Conservation (phyloP, 2,113 vertebrate species). For the Arenaria interpres region DNA sequence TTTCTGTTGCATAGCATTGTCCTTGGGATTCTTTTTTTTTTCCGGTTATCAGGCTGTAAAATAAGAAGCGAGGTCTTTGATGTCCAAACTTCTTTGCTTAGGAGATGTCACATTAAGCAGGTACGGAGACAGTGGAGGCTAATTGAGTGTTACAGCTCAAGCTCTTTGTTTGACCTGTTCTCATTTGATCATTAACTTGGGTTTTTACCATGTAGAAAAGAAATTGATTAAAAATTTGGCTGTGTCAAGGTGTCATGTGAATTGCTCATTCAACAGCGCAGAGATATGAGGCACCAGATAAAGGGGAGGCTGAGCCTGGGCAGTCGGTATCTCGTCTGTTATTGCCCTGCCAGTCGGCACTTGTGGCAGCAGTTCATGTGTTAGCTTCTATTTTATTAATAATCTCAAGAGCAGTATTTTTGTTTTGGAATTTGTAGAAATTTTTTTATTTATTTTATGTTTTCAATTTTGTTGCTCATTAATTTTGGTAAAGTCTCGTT, state of each 20-base stretch:
- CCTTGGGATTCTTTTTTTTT: neutral
- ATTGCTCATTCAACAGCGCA: neutral
- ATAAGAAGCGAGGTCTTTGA: neutral
- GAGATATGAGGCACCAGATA: neutral
- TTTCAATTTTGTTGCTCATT: neutral
- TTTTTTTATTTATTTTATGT: neutral
- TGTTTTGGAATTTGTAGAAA: neutral
- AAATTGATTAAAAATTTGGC: constrained; percentile 14
- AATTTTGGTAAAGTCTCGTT: neutral
- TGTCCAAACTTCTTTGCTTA: neutral
- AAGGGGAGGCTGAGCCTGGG: neutral
- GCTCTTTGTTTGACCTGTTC: neutral
- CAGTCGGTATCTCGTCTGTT: neutral
- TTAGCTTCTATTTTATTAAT: neutral
- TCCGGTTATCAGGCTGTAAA: neutral
- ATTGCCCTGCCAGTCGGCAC: neutral
- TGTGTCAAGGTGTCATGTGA: neutral
- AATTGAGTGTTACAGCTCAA: neutral
- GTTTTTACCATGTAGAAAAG: neutral
- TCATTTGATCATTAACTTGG: neutral
- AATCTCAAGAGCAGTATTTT: neutral
- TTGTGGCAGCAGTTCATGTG: neutral
- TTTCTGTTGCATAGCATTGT: neutral
- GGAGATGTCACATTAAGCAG: neutral
- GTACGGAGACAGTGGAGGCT: neutral